These are phyloP conservation scores for Hesperophylax magnus DNA, from an alignment of 1,140 invertebrate species.

Conservation along the genomic window DNA sequence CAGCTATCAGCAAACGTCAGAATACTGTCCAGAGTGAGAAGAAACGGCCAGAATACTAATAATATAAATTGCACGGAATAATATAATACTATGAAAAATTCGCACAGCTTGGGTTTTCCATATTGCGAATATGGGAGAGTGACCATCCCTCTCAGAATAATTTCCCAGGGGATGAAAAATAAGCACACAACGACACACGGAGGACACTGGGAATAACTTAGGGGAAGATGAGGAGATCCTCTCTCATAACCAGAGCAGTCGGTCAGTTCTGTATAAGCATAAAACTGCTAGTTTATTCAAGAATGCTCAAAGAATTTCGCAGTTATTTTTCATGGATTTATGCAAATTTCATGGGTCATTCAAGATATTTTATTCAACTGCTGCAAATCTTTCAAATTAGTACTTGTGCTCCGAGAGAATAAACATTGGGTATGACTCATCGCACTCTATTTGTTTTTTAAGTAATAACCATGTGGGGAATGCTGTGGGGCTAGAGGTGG, in stretches of 20 bases:
- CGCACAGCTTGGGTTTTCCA: neutral
- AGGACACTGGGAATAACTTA: slow-evolving; percentile 45
- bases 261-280: neutral
- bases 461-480: too few relatives aligned
- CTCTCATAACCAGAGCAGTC: slow-evolving; percentile 23
- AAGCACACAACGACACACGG: slow-evolving; percentile 57
- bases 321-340: too few relatives aligned
- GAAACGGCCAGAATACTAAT: neutral
- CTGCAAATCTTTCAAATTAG: too few relatives aligned
- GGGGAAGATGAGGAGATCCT: slow-evolving; percentile 4
- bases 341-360: neutral
- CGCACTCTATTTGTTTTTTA: too few relatives aligned
- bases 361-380: neutral
- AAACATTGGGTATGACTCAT: too few relatives aligned
- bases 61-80: neutral
- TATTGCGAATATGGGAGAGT: slow-evolving; percentile 27
- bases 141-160: slow-evolving; percentile 54
- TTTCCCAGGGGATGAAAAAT: slow-evolving; percentile 55
- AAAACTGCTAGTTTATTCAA: neutral
- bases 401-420: too few relatives aligned
- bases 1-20: too few relatives aligned
- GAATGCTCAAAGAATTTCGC: too few relatives aligned
- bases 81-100: neutral
- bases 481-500: too few relatives aligned
- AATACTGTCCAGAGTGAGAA: neutral